Base-by-base conservation (phyloP, 1,140 invertebrate genomes). In the Drosophila subpulchrella region DNA sequence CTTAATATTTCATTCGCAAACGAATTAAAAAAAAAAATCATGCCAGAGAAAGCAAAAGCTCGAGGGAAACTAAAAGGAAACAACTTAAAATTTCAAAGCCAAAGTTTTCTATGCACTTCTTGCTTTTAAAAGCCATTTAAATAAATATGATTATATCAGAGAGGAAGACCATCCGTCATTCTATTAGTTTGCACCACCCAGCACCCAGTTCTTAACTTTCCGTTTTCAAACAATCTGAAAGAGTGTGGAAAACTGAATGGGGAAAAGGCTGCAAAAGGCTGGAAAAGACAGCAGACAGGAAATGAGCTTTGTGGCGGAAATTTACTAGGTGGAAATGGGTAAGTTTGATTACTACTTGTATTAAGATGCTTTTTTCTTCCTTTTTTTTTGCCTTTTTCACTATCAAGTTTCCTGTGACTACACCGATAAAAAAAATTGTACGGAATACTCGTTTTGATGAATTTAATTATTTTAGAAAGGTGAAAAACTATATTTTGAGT, bases 251-350 rank as follows among this genome's bases (percentile, higher is more conserved):
- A 50, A 34, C 15, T 39, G 12, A 36, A 27, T 56, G 53, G 5
- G 27, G 5, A 27, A 27, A 3, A 5, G 27, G 27, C 27, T 27
- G 27, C 20, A 57, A 53, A 17, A 36, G 15, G 59, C 6, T 10
- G 10, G 11, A 38, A 24, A 55, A 48, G 51, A 38, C 36, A 55
- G 71, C 75, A 62, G 67, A 85, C 81, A 81, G 81, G 81, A 84
- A 86, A 85, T 86, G 67, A 86, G 81, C 46, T 74, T 47, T 60
- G 66, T 67, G 68, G 60, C 81, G 81, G 81, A 85, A 74, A 73
- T 83, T 51, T 50, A 15, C 63, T 58, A 15, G 6, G n/a, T 41
- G 15, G 39, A n/a, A 42, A 67, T 61, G 48, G 48, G 11, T 34
- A 13, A 36, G 27, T 55, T 58, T 44, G 42, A 59, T 48, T 34